Percentiles rank a stretch among this genome's conserved stretches.
These are phyloP conservation scores for Oenanthe oenanthe DNA, from an alignment of 2,113 vertebrate genomes.

Conservation along the genomic window DNA sequence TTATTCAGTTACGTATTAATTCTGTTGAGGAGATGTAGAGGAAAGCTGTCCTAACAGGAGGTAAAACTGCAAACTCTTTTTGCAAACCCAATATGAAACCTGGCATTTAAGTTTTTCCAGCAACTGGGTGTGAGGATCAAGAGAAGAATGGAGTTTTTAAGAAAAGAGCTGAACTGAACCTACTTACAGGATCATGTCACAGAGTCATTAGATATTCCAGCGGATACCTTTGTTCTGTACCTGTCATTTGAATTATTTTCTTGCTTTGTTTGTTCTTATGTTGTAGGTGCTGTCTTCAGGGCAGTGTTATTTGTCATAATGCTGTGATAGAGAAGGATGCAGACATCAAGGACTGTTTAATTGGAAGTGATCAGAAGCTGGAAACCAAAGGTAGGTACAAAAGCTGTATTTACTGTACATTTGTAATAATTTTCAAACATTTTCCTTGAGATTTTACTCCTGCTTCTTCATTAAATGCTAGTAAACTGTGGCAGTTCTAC, in stretches of 20 bases:
- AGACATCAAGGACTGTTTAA: constrained; percentile 93
- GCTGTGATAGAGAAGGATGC: constrained; percentile 90
- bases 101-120: constrained; percentile 16
- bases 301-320: constrained; percentile 92
- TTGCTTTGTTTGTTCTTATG: constrained; percentile 7
- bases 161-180: background rate
- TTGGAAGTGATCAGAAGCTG: constrained; percentile 88
- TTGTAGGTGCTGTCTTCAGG: constrained; percentile 90
- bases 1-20: constrained; percentile 33
- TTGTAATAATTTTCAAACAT: background rate
- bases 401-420: background rate
- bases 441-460: background rate
- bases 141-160: background rate
- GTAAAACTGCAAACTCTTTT: constrained; percentile 13
- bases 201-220: background rate
- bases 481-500: background rate
- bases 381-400: constrained; percentile 86
- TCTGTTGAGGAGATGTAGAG: background rate
- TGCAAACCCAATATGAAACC: background rate
- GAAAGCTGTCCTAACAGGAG: constrained; percentile 17
- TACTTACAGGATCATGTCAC: background rate
- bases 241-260: background rate
- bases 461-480: background rate
- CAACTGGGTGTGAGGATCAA: background rate
- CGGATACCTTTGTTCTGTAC: background rate